Base-by-base conservation (phyloP, 2,797 vertebrate genomes). In the Enteromius radiatus region DNA sequence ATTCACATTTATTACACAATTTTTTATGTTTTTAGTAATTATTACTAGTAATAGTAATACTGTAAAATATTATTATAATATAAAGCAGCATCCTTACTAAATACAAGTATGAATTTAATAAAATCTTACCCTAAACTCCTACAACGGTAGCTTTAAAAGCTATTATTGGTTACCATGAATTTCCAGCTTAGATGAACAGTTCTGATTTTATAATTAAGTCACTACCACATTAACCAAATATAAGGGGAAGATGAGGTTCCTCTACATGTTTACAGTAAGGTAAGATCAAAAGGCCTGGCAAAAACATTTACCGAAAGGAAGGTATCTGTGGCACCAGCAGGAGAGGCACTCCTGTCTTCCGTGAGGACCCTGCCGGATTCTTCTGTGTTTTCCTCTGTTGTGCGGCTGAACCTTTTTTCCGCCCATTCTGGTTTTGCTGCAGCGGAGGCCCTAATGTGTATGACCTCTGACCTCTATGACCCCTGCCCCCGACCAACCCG, bases 281-380 rank as follows among this genome's bases (percentile, higher is more conserved):
- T 36, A 6, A 71, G 12, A 80, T 47, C 4, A 78, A 54, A 78
- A 9, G 1, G 71, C 41, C 54, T 61, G 68, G 45, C 54, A 47
- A 65, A 69, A 76, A 47, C 2, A 77, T 96, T 90, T 89, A 98
- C 98, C 97, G 97, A 94, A 96, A 97, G 77, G 97, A 96, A 1
- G 98, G 98, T 84, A 99, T 99, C 91, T 98, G 97, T 76, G 97
- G 89, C 56, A 99, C 95, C 0, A 96, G 88, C 90, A 99, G 92
- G 88, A 97, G 88, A 5, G 98, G 97, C 84, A 93, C 64, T 43
- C 92, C 91, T 0, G 93, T 93, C 56, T 89, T 91, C 0, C 94
- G 94, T 0, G 92, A 91, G 9, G 92, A 89, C 61, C 92, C 84
- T 0, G 94, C 93, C 14, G 92, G 87, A 15, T 91, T 92, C 83